Base-by-base conservation (phyloP, 2,888 invertebrate genomes). In the Eilema depressum region DNA sequence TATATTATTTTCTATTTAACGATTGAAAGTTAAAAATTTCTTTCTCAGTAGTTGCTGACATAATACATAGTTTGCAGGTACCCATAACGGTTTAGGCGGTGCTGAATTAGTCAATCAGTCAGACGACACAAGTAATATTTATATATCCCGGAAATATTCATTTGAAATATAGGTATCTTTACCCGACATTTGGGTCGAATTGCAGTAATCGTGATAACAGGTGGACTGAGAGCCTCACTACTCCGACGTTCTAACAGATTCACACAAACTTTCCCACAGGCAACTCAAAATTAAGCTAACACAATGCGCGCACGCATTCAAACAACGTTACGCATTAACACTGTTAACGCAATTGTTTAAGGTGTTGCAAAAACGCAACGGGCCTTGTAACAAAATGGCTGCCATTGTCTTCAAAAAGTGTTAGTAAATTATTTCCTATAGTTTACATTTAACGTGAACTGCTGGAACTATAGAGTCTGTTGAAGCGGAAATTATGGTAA, bases 391-490 rank as follows among this genome's bases (percentile, higher is more conserved):
- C 70, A 62, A 66, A 69, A 66, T 65, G 41, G 26, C 28, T 2
- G 37, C 37, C 63, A 80, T 80, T 79, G 75, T 78, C 71, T 78
- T 63, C 59, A 7, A 66, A n/a, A 69, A 64, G 56, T 63, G 69
- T 68, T 63, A 68, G 60, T 33, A 62, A 66, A 62, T 62, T n/a
- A 61, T 68, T 73, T 68, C 41, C 65, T 70, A 25, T n/a, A 25
- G 20, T 63, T 69, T 64, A 41, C 14, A 59, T 28, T 63, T 57
- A 63, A 68, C 23, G 20, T 25, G 1, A n/a, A 56, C 37, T 23
- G 25, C 28, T 60, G 3, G 3, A 7, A 47, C 23, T 67, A 28
- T 61, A 17, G 14, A 20, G 8, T 53, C n/a, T 1, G n/a, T 17
- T 53, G 8, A n/a, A n/a, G 20, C n/a, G 53, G 20, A 53, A 53